Evolutionary conservation across 2,113 vertebrate genomes (phyloP).

Genomic region (Lonchura striata): DNA sequence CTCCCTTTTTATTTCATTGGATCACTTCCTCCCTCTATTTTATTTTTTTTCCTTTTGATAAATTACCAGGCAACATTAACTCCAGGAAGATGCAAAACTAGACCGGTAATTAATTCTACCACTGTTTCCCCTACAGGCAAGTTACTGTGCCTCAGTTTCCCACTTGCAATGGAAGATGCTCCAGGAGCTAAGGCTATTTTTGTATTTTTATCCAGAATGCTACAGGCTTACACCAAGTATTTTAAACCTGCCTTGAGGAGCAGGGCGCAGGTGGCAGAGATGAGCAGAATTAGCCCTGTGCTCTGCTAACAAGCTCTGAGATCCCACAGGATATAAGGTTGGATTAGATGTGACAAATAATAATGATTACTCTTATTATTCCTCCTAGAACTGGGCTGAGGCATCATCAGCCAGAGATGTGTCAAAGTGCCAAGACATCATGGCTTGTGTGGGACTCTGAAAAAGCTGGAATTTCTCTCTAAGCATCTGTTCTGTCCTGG

Average conservation of each 20-base stretch:
- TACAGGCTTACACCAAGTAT: background rate
- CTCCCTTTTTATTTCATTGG: background rate
- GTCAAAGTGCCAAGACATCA: background rate
- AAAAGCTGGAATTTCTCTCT: background rate
- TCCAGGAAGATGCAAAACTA: background rate
- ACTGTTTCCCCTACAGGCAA: background rate
- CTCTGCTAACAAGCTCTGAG: constrained; percentile 13
- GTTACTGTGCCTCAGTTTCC: background rate
- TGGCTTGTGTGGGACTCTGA: background rate
- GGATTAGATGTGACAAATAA: constrained; percentile 46
- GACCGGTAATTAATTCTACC: background rate
- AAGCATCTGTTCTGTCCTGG: background rate
- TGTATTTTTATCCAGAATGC: background rate
- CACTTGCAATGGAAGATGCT: background rate
- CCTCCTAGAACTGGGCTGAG: background rate
- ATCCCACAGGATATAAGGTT: constrained; percentile 25
- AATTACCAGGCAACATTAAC: background rate
- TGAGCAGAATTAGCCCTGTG: constrained; percentile 23
- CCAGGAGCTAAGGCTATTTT: background rate
- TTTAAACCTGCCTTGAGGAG: background rate
- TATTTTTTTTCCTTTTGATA: background rate
- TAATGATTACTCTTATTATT: constrained; percentile 29
- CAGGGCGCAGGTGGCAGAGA: constrained; percentile 10
- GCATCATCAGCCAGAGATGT: background rate
- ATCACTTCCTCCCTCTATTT: background rate